Evolutionary conservation across 2,113 vertebrate genomes (phyloP).

Genomic region (Arenaria interpres): DNA sequence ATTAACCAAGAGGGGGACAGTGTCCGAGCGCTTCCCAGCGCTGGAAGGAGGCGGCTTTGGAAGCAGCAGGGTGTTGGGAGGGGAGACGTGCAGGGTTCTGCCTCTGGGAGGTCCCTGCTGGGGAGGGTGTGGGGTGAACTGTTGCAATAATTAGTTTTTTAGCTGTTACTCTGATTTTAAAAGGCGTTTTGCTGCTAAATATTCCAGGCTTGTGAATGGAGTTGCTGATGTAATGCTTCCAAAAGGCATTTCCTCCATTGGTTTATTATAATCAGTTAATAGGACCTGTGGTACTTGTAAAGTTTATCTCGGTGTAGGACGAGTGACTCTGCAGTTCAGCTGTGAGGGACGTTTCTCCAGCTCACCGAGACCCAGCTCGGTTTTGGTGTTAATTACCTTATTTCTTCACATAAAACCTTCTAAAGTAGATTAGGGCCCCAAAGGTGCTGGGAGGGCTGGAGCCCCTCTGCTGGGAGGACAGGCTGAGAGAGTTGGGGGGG

Average conservation of each 20-base stretch:
- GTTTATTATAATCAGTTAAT: rapidly evolving
- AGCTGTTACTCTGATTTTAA: not conserved
- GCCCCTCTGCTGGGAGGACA: too few relatives aligned
- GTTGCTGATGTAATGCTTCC: not conserved
- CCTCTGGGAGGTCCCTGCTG: not conserved
- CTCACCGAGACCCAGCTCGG: not conserved
- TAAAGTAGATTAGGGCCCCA: too few relatives aligned
- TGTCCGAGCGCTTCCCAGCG: not conserved
- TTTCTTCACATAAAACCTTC: not conserved
- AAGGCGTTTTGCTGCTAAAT: not conserved
- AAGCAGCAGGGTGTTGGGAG: not conserved
- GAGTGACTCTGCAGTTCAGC: not conserved
- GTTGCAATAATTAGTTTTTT: not conserved
- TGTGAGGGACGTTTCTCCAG: not conserved
- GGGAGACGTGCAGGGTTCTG: not conserved
- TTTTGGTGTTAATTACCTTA: not conserved
- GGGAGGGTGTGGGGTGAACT: not conserved
- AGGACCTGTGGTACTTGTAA: rapidly evolving
- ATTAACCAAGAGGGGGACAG: not conserved
- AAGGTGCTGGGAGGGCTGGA: too few relatives aligned
- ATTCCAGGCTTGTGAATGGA: not conserved
- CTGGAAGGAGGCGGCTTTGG: not conserved
- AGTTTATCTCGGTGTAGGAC: rapidly evolving
- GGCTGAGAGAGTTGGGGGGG: too few relatives aligned
- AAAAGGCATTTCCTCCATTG: not conserved